Evolutionary conservation across 2,113 vertebrate species (phyloP), one percentile per base, ranked within the genome.

Genomic region (Gobius niger): DNA sequence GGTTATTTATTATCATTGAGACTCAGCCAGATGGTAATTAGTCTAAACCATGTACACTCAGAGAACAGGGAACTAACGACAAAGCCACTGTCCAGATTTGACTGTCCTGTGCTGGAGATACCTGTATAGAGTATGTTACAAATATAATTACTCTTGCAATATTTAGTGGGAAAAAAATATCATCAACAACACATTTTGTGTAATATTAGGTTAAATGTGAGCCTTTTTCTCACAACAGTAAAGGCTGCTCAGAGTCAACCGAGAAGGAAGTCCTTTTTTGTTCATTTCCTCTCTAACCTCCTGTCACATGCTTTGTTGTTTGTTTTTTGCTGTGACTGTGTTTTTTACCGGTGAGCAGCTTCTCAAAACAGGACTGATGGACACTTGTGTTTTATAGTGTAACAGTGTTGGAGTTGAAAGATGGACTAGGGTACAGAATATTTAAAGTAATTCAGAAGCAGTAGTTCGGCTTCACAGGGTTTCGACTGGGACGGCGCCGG

Each of bases 401-500:
- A 6, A 53, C n/a, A 0, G 10, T 7, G 59, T 34, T 11, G 59
- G 44, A 66, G 53, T 64, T 46, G 73, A 75, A 18, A 24, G 53
- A 60, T 53, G 57, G 46, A 0, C 50, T 15, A 18, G 44, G 46
- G 47, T 5, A 47, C 64, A 4, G 24, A 61, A 64, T 64, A 49
- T 75, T 80, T 53, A 54, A 65, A 70, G 65, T 14, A 49, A 6
- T 66, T 69, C 62, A 53, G 65, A 68, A 72, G 57, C 65, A 42
- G 68, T 47, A 74, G 75, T 70, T 59, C 1, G 63, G 53, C 61
- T 51, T 14, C 41, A 42, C 75, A 34, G 24, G 52, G 50, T 77
- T 34, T 34, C 24, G 10, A 9, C 64, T 79, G 80, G 83, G 76
- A 72, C 80, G 51, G 10, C 72, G 68, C 83, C 83, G 76, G 77